Conservation (phyloP, 30 jellyfish, hydroid and myxozoan species). For the Turritopsis dohrnii region DNA sequence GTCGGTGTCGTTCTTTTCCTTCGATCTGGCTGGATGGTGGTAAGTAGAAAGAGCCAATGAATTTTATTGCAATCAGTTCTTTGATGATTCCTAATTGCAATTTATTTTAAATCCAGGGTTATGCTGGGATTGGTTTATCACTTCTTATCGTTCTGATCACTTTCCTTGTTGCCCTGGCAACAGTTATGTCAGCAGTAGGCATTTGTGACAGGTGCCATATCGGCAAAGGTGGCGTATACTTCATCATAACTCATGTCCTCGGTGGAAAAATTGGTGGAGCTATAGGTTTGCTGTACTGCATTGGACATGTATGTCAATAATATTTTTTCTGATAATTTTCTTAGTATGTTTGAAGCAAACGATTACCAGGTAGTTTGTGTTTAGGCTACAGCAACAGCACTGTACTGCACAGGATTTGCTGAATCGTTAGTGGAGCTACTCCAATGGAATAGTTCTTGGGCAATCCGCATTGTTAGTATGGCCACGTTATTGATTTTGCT, state of each 20-base stretch:
- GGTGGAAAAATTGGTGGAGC: slow-evolving; percentile 97
- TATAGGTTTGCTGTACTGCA: slow-evolving; percentile 71
- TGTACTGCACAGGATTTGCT: slow-evolving; percentile 91
- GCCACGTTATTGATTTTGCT: slow-evolving; percentile 50
- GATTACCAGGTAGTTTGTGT: neutral
- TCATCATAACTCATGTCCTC: slow-evolving; percentile 83
- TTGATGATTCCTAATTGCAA: neutral
- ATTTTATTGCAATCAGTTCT: neutral
- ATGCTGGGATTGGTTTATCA: slow-evolving; percentile 95
- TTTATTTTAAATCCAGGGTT: slow-evolving; percentile 50
- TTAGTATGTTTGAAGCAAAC: neutral
- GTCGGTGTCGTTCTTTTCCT: slow-evolving; percentile 89
- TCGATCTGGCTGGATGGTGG: slow-evolving; percentile 97
- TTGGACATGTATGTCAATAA: slow-evolving; percentile 73
- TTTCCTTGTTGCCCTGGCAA: slow-evolving; percentile 75
- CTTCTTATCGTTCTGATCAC: slow-evolving; percentile 58
- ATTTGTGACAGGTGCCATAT: slow-evolving; percentile 71
- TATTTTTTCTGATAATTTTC: neutral
- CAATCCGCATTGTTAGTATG: slow-evolving; percentile 70
- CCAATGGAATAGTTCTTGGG: slow-evolving; percentile 85
- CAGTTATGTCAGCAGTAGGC: slow-evolving; percentile 97
- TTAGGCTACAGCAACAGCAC: slow-evolving; percentile 96
- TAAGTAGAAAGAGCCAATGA: slow-evolving; percentile 26
- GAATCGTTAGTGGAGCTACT: slow-evolving; percentile 72
- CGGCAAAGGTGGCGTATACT: slow-evolving; percentile 83